These are phyloP conservation scores for Caenorhabditis sp. DNA, from an alignment of 2,888 invertebrate species.

Conservation along the genomic window DNA sequence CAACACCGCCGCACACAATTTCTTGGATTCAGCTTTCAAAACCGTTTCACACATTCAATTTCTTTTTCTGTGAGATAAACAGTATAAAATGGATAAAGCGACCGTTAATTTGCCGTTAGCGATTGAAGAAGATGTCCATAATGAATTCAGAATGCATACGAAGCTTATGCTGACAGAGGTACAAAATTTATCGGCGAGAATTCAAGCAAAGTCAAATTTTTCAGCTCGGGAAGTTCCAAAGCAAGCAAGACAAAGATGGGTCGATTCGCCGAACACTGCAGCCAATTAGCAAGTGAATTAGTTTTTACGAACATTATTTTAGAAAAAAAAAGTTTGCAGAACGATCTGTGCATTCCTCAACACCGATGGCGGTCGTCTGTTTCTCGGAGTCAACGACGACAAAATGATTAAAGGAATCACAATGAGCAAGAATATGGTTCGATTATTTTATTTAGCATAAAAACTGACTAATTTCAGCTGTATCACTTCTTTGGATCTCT, in stretches of 20 bases:
- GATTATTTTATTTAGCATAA: not conserved
- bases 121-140: slow-evolving; percentile 67
- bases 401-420: slow-evolving; percentile 66
- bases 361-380: slow-evolving; percentile 70
- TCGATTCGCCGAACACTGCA: slow-evolving; percentile 71
- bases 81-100: slow-evolving; percentile 44
- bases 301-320: not conserved
- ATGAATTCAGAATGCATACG: slow-evolving; percentile 74
- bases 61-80: slow-evolving; percentile 14
- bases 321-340: slow-evolving; percentile 44
- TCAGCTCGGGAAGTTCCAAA: slow-evolving; percentile 60
- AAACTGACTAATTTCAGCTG: slow-evolving; percentile 21
- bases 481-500: slow-evolving; percentile 60
- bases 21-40: not conserved
- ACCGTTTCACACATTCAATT: not conserved
- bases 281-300: slow-evolving; percentile 73
- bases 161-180: slow-evolving; percentile 68
- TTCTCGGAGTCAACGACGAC: slow-evolving; percentile 69
- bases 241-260: slow-evolving; percentile 67
- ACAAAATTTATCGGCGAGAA: not conserved
- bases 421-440: slow-evolving; percentile 67
- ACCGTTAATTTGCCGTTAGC: slow-evolving; percentile 31
- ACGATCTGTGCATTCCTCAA: slow-evolving; percentile 74
- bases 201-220: not conserved
- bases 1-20: slow-evolving; percentile 25